phyloP scores from a whole-genome alignment of 2,888 invertebrate genomes.

The Cataglyphis albicans region DNA sequence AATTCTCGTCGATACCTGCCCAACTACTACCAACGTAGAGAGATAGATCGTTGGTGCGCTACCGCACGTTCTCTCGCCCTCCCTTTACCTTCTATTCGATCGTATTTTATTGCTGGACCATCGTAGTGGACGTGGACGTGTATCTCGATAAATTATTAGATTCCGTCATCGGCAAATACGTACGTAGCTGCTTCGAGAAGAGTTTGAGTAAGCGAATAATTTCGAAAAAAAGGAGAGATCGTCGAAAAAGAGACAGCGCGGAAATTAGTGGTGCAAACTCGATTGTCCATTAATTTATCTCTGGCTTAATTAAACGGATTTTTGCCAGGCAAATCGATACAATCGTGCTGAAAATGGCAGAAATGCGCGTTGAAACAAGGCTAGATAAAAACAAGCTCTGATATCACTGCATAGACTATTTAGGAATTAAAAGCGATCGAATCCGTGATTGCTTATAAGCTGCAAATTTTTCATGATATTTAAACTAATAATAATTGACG shows the following conservation, averaged over 20 bases:
- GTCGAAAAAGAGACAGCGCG: not conserved
- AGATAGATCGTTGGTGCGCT: not conserved
- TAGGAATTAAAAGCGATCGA: not conserved
- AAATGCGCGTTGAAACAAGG: not conserved
- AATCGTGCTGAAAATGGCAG: not conserved
- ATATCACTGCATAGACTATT: not conserved
- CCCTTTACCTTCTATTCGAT: not conserved
- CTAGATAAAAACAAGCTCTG: not conserved
- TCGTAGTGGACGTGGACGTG: not conserved
- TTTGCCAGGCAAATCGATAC: not conserved
- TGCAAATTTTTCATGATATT: not conserved
- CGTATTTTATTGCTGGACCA: constrained; percentile 10
- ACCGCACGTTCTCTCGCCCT: not conserved
- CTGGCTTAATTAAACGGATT: constrained; percentile 19
- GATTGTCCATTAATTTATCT: not conserved
- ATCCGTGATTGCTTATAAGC: not conserved
- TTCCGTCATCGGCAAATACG: not conserved
- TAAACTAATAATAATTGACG: not conserved
- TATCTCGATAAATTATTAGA: constrained; percentile 7
- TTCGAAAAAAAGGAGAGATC: not conserved
- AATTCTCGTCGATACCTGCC: constrained; percentile 61
- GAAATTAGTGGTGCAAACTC: constrained; percentile 1
- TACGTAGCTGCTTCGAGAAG: not conserved
- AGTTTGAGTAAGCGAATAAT: not conserved
- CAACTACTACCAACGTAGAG: constrained; percentile 7